These are phyloP conservation scores for Biston stratarius DNA, from an alignment of 2,888 invertebrate species.

Conservation along the genomic window DNA sequence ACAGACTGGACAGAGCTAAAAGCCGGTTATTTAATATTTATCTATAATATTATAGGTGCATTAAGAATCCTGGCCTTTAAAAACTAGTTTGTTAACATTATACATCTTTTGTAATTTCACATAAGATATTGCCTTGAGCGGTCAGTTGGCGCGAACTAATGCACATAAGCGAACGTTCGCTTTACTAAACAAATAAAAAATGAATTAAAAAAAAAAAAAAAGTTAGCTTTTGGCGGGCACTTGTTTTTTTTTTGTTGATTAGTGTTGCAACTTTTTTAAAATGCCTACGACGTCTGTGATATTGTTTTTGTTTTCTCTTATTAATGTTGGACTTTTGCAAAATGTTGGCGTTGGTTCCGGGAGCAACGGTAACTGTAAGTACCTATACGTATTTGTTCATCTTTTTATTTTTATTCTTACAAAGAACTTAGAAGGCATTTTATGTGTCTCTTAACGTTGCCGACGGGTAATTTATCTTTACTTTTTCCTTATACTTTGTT, in stretches of 20 bases:
- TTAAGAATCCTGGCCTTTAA: constrained; percentile 40
- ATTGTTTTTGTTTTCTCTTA: constrained; percentile 58
- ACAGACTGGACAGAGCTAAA: background rate
- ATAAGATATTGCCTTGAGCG: constrained; percentile 33
- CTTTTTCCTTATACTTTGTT: constrained; percentile 14
- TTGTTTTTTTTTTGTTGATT: constrained; percentile 5
- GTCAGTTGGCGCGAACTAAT: constrained; percentile 50
- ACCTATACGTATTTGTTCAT: background rate
- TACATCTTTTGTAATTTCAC: constrained; percentile 29
- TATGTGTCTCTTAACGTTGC: background rate
- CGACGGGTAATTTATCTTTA: background rate
- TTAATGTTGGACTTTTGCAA: constrained; percentile 63
- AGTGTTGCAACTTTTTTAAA: constrained; percentile 40
- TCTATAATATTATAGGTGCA: constrained; percentile 14
- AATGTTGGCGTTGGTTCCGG: constrained; percentile 65
- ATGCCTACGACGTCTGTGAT: constrained; percentile 59
- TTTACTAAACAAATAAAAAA: background rate
- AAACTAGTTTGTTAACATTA: constrained; percentile 46
- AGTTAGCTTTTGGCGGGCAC: constrained; percentile 44
- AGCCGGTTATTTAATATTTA: constrained; percentile 34
- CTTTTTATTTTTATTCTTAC: background rate
- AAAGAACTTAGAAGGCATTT: background rate
- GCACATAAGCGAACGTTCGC: constrained; percentile 12
- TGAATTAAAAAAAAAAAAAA: constrained; percentile 30
- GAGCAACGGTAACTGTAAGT: constrained; percentile 73